Percentiles rank a stretch among this genome's conserved stretches.
Evolutionary conservation across 2,888 invertebrate genomes (phyloP).

Genomic region (Lomographa bimaculata): DNA sequence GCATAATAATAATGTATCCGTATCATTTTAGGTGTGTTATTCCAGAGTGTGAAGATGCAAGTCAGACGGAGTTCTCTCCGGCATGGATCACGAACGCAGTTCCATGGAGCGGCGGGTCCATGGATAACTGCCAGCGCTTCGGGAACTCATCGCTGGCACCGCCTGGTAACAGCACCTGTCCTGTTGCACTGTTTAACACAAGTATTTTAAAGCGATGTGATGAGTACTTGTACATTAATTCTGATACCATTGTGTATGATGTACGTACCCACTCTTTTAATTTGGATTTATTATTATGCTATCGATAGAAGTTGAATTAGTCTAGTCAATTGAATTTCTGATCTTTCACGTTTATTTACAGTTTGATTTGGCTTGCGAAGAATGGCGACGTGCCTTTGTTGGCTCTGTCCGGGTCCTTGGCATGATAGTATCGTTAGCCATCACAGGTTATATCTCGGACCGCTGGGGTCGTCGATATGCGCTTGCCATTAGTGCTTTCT

Average conservation of each 20-base stretch:
- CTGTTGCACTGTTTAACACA: constrained; percentile 52
- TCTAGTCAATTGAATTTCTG: too few species aligned
- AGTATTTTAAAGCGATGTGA: constrained; percentile 44
- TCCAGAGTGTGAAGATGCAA: constrained; percentile 46
- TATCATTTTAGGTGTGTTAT: constrained; percentile 54
- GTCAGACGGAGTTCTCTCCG: constrained; percentile 51
- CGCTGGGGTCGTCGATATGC: constrained; percentile 86
- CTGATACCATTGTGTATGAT: constrained; percentile 62
- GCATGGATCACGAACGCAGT: constrained; percentile 71
- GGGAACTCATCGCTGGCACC: constrained; percentile 25
- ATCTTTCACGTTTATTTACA: too few species aligned
- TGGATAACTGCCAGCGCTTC: constrained; percentile 75
- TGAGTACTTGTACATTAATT: constrained; percentile 54
- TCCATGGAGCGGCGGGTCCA: constrained; percentile 48
- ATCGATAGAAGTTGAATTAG: too few species aligned
- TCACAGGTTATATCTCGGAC: constrained; percentile 88
- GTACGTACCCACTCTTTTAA: constrained; percentile 57
- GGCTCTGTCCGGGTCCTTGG: constrained; percentile 88
- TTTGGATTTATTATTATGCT: too few species aligned
- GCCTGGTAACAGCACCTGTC: constrained; percentile 41
- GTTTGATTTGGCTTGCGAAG: constrained; percentile 85
- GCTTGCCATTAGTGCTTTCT: constrained; percentile 79
- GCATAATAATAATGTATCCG: too few species aligned
- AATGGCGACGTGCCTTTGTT: constrained; percentile 88
- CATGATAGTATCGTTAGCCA: constrained; percentile 85